A percentile compares a stretch with the other conserved stretches of the same genome.
Conservation (phyloP, 1,140 invertebrate genomes). For the Penaeus vannamei region DNA sequence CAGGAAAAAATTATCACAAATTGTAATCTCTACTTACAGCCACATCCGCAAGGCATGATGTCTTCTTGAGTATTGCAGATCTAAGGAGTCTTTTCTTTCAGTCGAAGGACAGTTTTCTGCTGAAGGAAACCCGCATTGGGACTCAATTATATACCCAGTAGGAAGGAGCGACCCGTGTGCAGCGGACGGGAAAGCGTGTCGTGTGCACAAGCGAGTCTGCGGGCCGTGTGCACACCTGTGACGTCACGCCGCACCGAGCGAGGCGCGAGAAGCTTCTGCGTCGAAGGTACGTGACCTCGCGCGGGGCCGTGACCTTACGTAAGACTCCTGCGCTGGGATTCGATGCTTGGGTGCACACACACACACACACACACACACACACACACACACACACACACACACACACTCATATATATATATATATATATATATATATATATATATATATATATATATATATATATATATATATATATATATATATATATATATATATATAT, state of each 20-base stretch:
- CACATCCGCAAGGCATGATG: slow-evolving; percentile 34
- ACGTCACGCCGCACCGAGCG: no score
- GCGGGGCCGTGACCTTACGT: no score
- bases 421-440: no score
- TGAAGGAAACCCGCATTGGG: neutral
- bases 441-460: no score
- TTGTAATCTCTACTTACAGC: neutral
- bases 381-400: neutral
- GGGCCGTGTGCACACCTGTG: no score
- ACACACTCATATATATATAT: neutral
- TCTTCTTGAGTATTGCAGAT: neutral
- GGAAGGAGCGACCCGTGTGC: neutral
- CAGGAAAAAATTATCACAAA: neutral
- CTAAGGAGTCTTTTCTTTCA: neutral
- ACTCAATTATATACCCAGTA: neutral
- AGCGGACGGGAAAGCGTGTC: neutral
- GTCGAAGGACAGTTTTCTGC: neutral
- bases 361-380: neutral
- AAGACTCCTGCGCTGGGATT: neutral
- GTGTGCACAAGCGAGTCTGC: neutral
- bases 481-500: no score
- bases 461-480: no score
- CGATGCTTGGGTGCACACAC: neutral
- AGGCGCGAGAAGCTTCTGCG: no score
- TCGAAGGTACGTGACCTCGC: no score